Conservation (phyloP, 2,797 vertebrate species). For the Choloepus didactylus region DNA sequence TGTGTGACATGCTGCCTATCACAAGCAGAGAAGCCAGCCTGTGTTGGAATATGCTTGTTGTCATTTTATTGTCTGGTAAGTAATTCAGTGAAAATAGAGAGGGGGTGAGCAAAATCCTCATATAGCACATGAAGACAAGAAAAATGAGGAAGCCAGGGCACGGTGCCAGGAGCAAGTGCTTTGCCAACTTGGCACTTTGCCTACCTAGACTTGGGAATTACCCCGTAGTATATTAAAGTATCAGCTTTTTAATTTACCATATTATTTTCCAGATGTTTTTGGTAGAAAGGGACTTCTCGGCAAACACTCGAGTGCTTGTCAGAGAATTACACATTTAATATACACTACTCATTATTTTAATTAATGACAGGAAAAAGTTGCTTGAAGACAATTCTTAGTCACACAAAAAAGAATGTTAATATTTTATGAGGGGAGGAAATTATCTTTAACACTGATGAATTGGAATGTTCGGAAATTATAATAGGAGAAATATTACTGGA, state of each 20-base stretch:
- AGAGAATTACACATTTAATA: conserved; percentile 88
- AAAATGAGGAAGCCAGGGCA: conserved; percentile 67
- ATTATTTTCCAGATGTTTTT: conserved; percentile 87
- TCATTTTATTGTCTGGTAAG: conserved; percentile 59
- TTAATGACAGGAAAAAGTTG: conserved; percentile 88
- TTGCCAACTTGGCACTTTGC: conserved; percentile 80
- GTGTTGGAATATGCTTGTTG: conserved; percentile 40
- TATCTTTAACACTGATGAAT: conserved; percentile 86
- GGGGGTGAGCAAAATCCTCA: neutral
- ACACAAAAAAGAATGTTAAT: conserved; percentile 87
- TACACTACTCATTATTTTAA: conserved; percentile 88
- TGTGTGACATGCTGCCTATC: conserved; percentile 34
- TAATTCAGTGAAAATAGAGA: conserved; percentile 20
- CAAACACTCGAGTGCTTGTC: conserved; percentile 87
- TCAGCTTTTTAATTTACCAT: conserved; percentile 87
- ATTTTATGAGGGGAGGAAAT: conserved; percentile 88
- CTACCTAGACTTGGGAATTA: conserved; percentile 77
- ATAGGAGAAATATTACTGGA: conserved; percentile 40
- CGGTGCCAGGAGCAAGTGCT: conserved; percentile 73
- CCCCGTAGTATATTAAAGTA: conserved; percentile 83
- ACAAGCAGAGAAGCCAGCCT: conserved; percentile 61
- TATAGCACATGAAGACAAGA: conserved; percentile 49
- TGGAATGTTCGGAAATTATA: conserved; percentile 76
- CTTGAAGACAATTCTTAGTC: conserved; percentile 88
- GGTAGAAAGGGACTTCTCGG: conserved; percentile 85